Evolutionary conservation across 2,113 vertebrate genomes (phyloP), one percentile per base, ranked within the genome.

Genomic region (Sterrhoptilus dennistouni): DNA sequence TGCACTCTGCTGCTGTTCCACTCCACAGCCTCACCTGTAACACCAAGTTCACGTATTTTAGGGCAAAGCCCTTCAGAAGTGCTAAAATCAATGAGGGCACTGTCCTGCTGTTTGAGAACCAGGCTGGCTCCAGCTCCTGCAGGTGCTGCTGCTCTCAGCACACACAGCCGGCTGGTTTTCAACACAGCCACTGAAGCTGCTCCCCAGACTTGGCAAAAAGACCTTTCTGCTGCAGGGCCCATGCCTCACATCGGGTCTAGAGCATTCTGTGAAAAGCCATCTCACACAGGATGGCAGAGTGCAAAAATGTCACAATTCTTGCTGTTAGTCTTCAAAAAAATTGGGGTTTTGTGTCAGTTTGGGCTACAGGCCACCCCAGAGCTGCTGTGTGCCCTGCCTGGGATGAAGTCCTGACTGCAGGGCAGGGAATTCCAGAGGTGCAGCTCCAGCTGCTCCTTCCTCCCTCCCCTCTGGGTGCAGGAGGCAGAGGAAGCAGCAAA

Each of bases 361-460:
- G 49, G 83, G 12, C 28, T 44, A 33, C 38, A 60, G 60, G 64
- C 36, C 50, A 11, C 18, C 45, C 31, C 57, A 27, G 28, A 31
- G 57, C 53, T 40, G n/a, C 91, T 10, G 27, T 4, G 45, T 3
- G 5, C 56, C 76, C 87, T 40, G 56, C 54, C 69, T 56, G 52
- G 69, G 42, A 45, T 40, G 22, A 21, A 49, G 44, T 79, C 88
- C 77, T 78, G 36, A 65, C 79, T 75, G 35, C 52, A 5, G 29
- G 15, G 56, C 49, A 82, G 90, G 80, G 80, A 93, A 78, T 89
- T 82, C 90, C 87, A 65, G 91, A 89, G 72, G 33, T 2, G 76
- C 91, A 90, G 81, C 74, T 91, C 57, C 84, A 93, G 87, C 75
- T 60, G 57, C 80, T 91, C 18, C 2, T 8, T 60, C 28, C 72